Evolutionary conservation across 2,888 invertebrate genomes (phyloP).

Genomic region (Leucozona laternaria): DNA sequence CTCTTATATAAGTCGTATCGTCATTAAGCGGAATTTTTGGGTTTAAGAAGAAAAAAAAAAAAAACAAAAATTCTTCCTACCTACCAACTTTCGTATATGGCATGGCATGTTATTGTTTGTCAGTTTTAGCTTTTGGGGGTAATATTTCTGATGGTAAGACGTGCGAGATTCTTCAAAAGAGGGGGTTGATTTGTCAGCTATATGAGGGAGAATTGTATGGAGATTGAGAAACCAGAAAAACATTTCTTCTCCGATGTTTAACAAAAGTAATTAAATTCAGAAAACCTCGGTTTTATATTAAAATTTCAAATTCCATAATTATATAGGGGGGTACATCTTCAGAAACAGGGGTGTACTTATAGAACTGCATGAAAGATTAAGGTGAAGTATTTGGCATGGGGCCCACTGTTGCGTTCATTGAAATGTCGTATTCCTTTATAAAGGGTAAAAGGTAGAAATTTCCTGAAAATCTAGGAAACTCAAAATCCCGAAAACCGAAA

Average conservation of each 20-base stretch:
- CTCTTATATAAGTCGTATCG: slow-evolving; percentile 63
- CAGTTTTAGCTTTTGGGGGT: slow-evolving; percentile 31
- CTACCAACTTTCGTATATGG: not conserved
- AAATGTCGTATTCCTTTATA: no score
- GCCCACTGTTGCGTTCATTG: no score
- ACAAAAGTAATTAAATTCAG: slow-evolving; percentile 74
- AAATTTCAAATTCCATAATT: slow-evolving; percentile 73
- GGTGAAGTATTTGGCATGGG: not conserved
- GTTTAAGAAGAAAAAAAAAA: slow-evolving; percentile 13
- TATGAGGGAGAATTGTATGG: slow-evolving; percentile 25
- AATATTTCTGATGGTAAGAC: slow-evolving; percentile 26
- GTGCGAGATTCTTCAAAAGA: slow-evolving; percentile 19
- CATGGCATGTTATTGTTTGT: slow-evolving; percentile 17
- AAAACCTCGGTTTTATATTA: slow-evolving; percentile 63
- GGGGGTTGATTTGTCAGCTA: not conserved
- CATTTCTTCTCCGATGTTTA: slow-evolving; percentile 41
- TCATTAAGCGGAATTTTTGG: slow-evolving; percentile 47
- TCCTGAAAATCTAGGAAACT: no score
- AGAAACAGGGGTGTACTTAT: not conserved
- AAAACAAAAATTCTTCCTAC: not conserved
- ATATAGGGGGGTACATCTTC: not conserved
- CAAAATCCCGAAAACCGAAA: no score
- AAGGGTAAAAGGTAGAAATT: no score
- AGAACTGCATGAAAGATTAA: not conserved
- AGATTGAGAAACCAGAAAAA: slow-evolving; percentile 45